These are phyloP conservation scores for Macquaria australasica DNA, from an alignment of 2,113 vertebrate species.

Conservation along the genomic window DNA sequence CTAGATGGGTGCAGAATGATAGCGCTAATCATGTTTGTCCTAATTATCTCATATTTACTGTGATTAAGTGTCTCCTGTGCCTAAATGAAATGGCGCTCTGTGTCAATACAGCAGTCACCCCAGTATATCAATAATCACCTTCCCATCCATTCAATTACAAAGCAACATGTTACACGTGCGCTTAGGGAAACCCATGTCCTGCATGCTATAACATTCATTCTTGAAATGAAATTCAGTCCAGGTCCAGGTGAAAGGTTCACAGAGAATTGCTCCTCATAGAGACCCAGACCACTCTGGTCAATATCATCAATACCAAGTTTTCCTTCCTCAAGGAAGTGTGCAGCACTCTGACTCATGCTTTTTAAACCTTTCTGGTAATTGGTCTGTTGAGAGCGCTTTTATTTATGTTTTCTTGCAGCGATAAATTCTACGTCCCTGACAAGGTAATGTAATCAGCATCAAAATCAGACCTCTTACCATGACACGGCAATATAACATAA, in stretches of 20 bases:
- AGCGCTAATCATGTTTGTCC: rapidly evolving
- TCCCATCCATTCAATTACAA: slow-evolving; percentile 3
- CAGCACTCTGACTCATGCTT: neutral
- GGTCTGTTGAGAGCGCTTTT: neutral
- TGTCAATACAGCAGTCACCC: neutral
- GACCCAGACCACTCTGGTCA: neutral
- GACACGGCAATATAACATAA: slow-evolving; percentile 24
- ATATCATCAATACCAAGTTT: neutral
- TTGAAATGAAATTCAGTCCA: neutral
- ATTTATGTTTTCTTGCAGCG: slow-evolving; percentile 17
- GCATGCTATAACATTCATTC: neutral
- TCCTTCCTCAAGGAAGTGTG: neutral
- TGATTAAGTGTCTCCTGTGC: neutral
- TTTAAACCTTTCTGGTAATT: slow-evolving; percentile 32
- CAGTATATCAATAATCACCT: slow-evolving; percentile 6
- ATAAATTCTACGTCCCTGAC: slow-evolving; percentile 21
- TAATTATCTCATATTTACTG: neutral
- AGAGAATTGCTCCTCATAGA: slow-evolving; percentile 3
- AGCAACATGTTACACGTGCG: neutral
- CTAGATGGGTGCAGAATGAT: neutral
- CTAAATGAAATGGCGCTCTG: neutral
- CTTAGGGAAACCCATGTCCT: neutral
- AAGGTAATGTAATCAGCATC: neutral
- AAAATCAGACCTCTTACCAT: neutral
- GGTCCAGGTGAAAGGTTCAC: slow-evolving; percentile 48